Percentiles rank a stretch among this genome's conserved stretches.
Evolutionary conservation across 2,113 vertebrate species (phyloP).

Genomic region (Xenotilapia caudafasciata): DNA sequence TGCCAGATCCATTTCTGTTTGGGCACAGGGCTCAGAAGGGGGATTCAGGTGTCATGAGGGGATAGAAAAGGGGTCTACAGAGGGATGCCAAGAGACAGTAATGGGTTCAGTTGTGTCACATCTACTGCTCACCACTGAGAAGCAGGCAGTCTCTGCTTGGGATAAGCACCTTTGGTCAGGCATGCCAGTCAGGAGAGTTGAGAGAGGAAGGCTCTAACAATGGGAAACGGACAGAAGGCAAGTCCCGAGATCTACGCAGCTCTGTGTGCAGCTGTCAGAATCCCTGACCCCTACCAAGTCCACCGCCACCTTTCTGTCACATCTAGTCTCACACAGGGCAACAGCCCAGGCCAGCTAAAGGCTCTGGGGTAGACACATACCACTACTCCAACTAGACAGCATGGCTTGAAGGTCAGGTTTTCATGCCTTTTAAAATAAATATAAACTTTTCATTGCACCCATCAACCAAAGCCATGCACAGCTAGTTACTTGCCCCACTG

Average conservation of each 20-base stretch:
- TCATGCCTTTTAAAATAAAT: neutral
- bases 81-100: neutral
- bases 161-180: conserved; percentile 6
- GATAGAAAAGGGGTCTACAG: neutral
- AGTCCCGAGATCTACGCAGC: neutral
- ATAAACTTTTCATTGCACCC: conserved; percentile 4
- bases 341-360: neutral
- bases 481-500: neutral
- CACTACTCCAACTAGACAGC: neutral
- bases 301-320: neutral
- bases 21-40: neutral
- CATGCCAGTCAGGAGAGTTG: conserved; percentile 13
- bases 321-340: neutral
- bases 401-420: neutral
- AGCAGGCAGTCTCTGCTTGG: neutral
- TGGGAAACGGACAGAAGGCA: conserved; percentile 6
- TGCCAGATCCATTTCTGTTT: neutral
- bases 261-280: conserved; percentile 48
- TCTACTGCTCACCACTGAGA: neutral
- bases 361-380: neutral
- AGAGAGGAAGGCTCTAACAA: neutral
- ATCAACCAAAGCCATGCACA: neutral
- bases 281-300: neutral
- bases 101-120: neutral
- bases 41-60: neutral